Percentiles rank a stretch among this genome's conserved stretches.
Conservation (phyloP, 2,113 vertebrate species). For the Synodontis membranacea region DNA sequence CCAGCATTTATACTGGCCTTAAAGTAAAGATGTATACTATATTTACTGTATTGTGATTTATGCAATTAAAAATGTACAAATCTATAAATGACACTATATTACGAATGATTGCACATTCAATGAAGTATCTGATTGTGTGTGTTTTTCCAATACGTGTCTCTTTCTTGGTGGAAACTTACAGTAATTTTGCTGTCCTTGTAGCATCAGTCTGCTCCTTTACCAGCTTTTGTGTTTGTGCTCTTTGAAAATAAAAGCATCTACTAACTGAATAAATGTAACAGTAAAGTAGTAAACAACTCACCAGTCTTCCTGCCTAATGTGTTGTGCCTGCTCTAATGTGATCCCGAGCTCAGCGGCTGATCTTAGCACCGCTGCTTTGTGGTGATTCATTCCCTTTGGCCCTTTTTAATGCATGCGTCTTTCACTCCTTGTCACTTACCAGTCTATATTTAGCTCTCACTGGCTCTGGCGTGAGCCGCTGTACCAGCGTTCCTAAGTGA, state of each 20-base stretch:
- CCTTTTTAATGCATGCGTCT: constrained; percentile 35
- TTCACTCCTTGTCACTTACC: constrained; percentile 41
- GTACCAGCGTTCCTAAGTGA: constrained; percentile 43
- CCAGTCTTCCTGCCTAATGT: constrained; percentile 11
- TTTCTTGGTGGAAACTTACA: no score
- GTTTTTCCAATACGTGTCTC: background rate
- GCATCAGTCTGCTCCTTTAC: background rate
- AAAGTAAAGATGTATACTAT: background rate
- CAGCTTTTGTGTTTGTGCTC: background rate
- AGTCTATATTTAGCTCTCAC: constrained; percentile 45
- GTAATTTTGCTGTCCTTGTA: background rate
- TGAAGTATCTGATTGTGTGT: background rate
- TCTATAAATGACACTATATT: background rate
- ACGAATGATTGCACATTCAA: background rate
- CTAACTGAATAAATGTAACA: constrained; percentile 3
- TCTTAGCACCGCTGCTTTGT: constrained; percentile 22
- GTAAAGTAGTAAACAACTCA: constrained; percentile 15
- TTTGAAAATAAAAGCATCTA: background rate
- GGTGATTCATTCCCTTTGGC: constrained; percentile 51
- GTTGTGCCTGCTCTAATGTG: constrained; percentile 23
- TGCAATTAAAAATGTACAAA: no score
- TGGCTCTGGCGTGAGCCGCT: constrained; percentile 19
- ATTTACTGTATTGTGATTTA: background rate
- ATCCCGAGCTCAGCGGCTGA: constrained; percentile 22
- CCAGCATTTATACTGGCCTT: background rate